Evolutionary conservation across 2,797 vertebrate genomes (phyloP).

Genomic region (Hoplostethus mediterraneus): DNA sequence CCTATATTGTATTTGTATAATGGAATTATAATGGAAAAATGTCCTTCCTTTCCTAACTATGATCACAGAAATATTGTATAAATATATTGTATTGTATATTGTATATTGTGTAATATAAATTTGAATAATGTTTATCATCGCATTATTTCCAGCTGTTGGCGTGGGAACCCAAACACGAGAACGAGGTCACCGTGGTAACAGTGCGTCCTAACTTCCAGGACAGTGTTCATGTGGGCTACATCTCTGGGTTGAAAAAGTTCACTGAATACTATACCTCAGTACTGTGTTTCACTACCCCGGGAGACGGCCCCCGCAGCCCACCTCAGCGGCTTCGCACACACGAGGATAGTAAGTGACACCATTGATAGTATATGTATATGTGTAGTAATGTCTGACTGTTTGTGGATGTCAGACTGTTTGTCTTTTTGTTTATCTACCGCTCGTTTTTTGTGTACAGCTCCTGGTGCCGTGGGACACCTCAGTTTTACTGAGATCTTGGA

Average conservation of each 20-base stretch:
- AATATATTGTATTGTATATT: too few species aligned
- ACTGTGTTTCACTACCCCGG: conserved; percentile 96
- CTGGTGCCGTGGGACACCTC: conserved; percentile 95
- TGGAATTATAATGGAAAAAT: too few species aligned
- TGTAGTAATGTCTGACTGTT: too few species aligned
- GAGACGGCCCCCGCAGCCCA: conserved; percentile 94
- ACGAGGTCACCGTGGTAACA: conserved; percentile 90
- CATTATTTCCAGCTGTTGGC: conserved; percentile 88
- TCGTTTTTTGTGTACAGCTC: conserved; percentile 81
- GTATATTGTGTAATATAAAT: too few species aligned
- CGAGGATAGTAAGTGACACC: conserved; percentile 91
- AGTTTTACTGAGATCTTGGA: conserved; percentile 98
- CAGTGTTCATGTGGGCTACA: conserved; percentile 91
- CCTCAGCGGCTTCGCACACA: conserved; percentile 92
- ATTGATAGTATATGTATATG: too few species aligned
- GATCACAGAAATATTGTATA: too few species aligned
- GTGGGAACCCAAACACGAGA: conserved; percentile 90
- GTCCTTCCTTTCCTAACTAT: too few species aligned
- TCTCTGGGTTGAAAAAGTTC: conserved; percentile 92
- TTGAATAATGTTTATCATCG: background rate
- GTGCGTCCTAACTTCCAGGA: conserved; percentile 98
- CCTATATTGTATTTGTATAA: background rate
- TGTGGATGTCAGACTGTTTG: conserved; percentile 4
- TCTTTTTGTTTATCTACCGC: conserved; percentile 8
- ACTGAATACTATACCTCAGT: conserved; percentile 92